These are phyloP conservation scores for Circaetus cinerascens DNA, from an alignment of 2,113 vertebrate genomes.

Conservation along the genomic window DNA sequence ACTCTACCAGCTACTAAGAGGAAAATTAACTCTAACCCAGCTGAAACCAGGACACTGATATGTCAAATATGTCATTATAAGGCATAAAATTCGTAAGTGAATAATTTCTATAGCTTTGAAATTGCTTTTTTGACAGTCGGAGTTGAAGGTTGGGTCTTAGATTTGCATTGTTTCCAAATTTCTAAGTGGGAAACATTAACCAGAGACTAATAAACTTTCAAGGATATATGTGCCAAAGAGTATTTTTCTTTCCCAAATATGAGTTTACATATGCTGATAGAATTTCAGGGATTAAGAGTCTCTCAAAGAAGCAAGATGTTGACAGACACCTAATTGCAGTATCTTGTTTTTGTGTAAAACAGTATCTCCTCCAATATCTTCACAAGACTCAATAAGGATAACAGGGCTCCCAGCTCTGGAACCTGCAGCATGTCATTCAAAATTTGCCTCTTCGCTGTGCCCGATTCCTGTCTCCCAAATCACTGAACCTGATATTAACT, in stretches of 20 bases:
- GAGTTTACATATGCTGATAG: not conserved
- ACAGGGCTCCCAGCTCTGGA: not conserved
- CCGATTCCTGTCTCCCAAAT: not conserved
- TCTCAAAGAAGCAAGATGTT: not conserved
- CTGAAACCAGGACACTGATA: not conserved
- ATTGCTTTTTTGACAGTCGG: not conserved
- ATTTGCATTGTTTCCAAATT: not conserved
- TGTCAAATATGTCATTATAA: not conserved
- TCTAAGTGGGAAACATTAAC: not conserved
- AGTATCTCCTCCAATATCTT: not conserved
- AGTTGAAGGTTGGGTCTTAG: not conserved
- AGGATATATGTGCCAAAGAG: not conserved
- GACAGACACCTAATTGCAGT: not conserved
- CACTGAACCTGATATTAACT: not conserved
- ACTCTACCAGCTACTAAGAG: too few species aligned
- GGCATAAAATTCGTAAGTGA: not conserved
- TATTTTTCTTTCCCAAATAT: not conserved
- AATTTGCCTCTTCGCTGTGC: not conserved
- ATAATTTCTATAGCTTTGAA: not conserved
- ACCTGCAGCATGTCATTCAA: not conserved
- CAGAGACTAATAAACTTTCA: not conserved
- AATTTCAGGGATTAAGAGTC: not conserved
- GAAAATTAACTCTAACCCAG: too few species aligned
- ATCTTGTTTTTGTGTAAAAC: not conserved
- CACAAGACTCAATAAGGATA: not conserved